Conservation (phyloP, 1,140 invertebrate species). For the Drosophila pachea region DNA sequence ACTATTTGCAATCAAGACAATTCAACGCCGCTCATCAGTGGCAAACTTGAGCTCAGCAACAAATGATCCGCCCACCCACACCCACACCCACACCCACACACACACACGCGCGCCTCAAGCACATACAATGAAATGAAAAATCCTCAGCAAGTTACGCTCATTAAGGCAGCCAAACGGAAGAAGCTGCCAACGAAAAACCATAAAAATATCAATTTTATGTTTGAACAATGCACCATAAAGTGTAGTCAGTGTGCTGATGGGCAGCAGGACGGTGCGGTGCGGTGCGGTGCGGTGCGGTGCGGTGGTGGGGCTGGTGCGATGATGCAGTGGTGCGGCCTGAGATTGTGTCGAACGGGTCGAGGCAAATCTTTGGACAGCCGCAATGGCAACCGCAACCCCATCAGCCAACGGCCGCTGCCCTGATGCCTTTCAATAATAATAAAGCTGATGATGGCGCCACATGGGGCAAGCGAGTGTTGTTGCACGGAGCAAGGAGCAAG, state of each 20-base stretch:
- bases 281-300: neutral
- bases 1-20: slow-evolving; percentile 9
- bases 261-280: too few relatives aligned
- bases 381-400: slow-evolving; percentile 16
- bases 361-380: slow-evolving; percentile 17
- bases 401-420: slow-evolving; percentile 5
- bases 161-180: slow-evolving; percentile 29
- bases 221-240: slow-evolving; percentile 58
- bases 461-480: slow-evolving; percentile 3
- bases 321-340: neutral
- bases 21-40: slow-evolving; percentile 14
- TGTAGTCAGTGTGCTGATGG: slow-evolving; percentile 14
- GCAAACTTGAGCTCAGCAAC: slow-evolving; percentile 7
- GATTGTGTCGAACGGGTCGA: slow-evolving; percentile 40
- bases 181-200: slow-evolving; percentile 32
- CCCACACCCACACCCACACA: neutral
- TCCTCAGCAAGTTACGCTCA: slow-evolving; percentile 21
- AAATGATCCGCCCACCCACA: neutral
- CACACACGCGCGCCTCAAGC: neutral
- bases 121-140: slow-evolving; percentile 14
- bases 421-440: slow-evolving; percentile 56
- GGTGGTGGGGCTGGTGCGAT: slow-evolving; percentile 4
- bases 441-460: slow-evolving; percentile 36
- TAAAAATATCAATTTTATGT: slow-evolving; percentile 66
- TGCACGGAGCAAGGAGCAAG: neutral